A percentile compares a stretch with the other conserved stretches of the same genome.
These are phyloP conservation scores for Camelus bactrianus DNA, from an alignment of 2,113 vertebrate genomes.

Conservation along the genomic window DNA sequence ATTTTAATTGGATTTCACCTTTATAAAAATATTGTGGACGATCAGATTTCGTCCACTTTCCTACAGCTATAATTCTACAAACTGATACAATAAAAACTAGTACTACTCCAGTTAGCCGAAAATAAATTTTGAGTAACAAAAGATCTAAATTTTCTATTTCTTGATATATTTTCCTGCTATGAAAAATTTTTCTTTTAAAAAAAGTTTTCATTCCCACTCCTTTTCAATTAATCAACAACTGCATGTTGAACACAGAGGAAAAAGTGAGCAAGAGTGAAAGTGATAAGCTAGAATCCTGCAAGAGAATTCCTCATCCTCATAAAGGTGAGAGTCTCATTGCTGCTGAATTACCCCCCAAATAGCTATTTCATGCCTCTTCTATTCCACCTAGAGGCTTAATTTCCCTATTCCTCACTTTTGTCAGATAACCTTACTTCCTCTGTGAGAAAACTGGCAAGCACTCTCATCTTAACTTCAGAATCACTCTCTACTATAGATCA, in stretches of 20 bases:
- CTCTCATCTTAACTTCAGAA: constrained; percentile 26
- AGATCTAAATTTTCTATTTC: constrained; percentile 32
- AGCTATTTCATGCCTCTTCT: background rate
- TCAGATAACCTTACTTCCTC: background rate
- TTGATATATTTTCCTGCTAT: background rate
- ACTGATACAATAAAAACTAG: constrained; percentile 1
- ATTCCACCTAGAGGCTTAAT: background rate
- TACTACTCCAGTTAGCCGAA: constrained; percentile 1
- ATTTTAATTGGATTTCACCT: constrained; percentile 54
- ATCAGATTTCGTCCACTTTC: background rate
- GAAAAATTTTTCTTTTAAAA: background rate
- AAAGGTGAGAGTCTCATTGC: background rate
- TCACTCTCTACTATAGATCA: constrained; percentile 19
- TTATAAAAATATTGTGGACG: constrained; percentile 27
- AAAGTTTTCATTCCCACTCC: background rate
- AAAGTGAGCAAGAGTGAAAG: background rate
- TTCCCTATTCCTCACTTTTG: background rate
- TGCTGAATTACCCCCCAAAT: background rate
- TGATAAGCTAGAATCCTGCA: constrained; percentile 9
- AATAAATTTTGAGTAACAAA: constrained; percentile 40
- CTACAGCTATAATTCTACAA: background rate
- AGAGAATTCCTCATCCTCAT: background rate
- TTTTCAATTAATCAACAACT: constrained; percentile 29
- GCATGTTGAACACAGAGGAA: background rate
- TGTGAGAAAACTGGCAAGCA: constrained; percentile 18